Base-by-base conservation (phyloP, 2,888 invertebrate species). In the Sicus ferrugineus region DNA sequence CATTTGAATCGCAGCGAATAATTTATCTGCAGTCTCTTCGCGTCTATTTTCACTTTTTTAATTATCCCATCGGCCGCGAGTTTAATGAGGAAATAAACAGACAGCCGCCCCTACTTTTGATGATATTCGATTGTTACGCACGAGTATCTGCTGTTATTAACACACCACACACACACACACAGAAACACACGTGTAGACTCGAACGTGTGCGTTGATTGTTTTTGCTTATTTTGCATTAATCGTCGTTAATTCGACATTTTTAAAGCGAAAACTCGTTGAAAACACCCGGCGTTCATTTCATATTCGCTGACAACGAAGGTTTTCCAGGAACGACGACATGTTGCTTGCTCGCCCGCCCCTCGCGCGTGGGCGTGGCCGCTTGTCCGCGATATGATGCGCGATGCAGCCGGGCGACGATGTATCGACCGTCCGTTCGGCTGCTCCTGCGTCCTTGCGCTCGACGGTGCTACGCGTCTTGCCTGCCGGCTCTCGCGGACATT, bases 401-500 rank as follows among this genome's bases (percentile, higher is more conserved):
- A 21, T n/a, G 4, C 14, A 5, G 21, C 21, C 14, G 16, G 50
- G 14, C 48, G 9, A 4, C 4, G 50, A 50, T 50, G 50, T 21
- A 21, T 11, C 21, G 21, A 21, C 50, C 46, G 38, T 34, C 11
- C 38, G 38, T 28, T 59, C 34, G 50, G 1, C 3, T 1, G 21
- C 4, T 19, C 46, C 23, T 63, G 34, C 61, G 61, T 30, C 28
- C 56, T 6, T 4, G 21, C 58, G 34, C 38, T 31, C 38, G n/a
- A 3, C 30, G 26, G 26, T 56, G 11, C 23, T 59, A n/a, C 3
- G 14, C 16, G 34, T 9, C 31, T 64, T 21, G 52, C 28, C 52
- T 50, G 21, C 52, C 31, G 21, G 23, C 34, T 64, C 52, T 23
- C 62, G 30, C 50, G 67, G 72, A 70, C 72, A 73, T 70, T 73